Conservation (phyloP, 2,888 invertebrate species). For the Parnassius orleans region DNA sequence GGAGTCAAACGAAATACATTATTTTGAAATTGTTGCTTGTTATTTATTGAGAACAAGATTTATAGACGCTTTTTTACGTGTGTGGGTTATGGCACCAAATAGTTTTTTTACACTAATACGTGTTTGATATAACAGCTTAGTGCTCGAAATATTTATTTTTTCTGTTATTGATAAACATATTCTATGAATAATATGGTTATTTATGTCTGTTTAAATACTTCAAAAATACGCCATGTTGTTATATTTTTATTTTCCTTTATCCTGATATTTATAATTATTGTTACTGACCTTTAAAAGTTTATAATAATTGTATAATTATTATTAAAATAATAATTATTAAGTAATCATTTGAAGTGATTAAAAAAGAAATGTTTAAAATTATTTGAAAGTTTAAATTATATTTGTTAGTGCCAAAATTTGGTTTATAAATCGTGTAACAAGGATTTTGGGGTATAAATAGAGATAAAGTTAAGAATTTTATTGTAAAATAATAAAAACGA, state of each 20-base stretch:
- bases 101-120: neutral
- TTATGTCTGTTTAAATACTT: constrained; percentile 17
- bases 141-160: constrained; percentile 56
- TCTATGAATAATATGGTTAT: neutral
- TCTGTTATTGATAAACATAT: neutral
- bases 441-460: constrained; percentile 66
- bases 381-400: constrained; percentile 67
- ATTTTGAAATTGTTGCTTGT: constrained; percentile 15
- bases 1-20: neutral
- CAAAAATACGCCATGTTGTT: constrained; percentile 16
- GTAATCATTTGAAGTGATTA: constrained; percentile 44
- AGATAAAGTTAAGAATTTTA: constrained; percentile 61
- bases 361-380: constrained; percentile 40
- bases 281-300: constrained; percentile 27
- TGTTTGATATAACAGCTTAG: constrained; percentile 39
- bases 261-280: constrained; percentile 6
- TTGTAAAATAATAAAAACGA: constrained; percentile 75
- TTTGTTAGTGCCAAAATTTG: constrained; percentile 77
- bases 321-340: constrained; percentile 33
- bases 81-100: too few species aligned
- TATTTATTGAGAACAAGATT: constrained; percentile 23
- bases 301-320: too few species aligned
- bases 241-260: neutral
- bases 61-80: neutral
- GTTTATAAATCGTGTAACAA: constrained; percentile 73